Evolutionary conservation across 2,113 vertebrate species (phyloP).

Genomic region (Phocoena phocoena): DNA sequence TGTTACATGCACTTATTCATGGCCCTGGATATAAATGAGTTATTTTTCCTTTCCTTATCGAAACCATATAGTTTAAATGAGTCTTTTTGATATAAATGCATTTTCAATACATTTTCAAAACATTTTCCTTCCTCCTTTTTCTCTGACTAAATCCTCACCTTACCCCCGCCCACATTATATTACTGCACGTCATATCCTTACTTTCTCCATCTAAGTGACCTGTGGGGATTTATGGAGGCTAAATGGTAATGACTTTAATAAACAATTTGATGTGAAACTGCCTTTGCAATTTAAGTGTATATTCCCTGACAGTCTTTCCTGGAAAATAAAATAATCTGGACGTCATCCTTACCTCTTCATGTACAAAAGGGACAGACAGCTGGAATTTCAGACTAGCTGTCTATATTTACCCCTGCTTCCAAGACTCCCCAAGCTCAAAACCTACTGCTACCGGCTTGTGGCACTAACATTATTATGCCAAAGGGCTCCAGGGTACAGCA

Average conservation of each 20-base stretch:
- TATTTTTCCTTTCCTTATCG: not conserved
- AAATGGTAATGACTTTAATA: conserved; percentile 27
- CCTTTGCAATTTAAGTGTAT: not conserved
- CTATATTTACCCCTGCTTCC: not conserved
- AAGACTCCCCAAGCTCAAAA: not conserved
- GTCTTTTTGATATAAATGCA: not conserved
- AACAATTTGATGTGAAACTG: conserved; percentile 7
- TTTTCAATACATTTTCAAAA: conserved; percentile 12
- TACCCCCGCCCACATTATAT: not conserved
- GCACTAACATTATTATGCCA: not conserved
- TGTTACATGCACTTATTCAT: not conserved
- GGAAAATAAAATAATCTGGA: conserved; percentile 13
- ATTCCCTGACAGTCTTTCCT: not conserved
- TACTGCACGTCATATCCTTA: not conserved
- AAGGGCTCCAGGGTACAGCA: not conserved
- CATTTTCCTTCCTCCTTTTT: not conserved
- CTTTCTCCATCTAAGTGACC: not conserved
- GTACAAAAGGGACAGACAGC: not conserved
- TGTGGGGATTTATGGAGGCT: conserved; percentile 23
- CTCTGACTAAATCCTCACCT: not conserved
- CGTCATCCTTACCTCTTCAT: not conserved
- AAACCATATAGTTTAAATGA: conserved; percentile 20
- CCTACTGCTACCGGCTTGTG: not conserved
- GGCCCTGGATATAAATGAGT: not conserved
- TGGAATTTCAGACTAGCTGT: not conserved